phyloP scores from a whole-genome alignment of 1,140 invertebrate species.

The Aradophagus sp. region DNA sequence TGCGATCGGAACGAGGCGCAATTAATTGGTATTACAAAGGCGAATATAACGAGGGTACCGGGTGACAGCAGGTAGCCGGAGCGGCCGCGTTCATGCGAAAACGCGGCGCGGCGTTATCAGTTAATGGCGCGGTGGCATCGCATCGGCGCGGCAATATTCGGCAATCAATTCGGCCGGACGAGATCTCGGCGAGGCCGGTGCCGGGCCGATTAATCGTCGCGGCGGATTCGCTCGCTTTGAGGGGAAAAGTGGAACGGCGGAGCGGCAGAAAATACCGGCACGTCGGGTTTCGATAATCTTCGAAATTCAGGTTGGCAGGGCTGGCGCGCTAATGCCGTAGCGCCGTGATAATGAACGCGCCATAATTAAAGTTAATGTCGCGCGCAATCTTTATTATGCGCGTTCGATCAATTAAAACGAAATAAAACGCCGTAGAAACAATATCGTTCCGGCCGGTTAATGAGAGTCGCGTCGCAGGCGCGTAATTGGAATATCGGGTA shows the following conservation, averaged over 20 bases:
- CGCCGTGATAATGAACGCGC: conserved; percentile 35
- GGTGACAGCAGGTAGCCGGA: conserved; percentile 9
- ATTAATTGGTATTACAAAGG: conserved; percentile 45
- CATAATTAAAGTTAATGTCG: conserved; percentile 50
- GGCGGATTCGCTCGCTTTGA: conserved; percentile 23
- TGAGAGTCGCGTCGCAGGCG: conserved; percentile 9
- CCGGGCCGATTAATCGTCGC: conserved; percentile 39
- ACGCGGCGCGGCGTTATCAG: conserved; percentile 42
- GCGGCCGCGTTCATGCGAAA: conserved; percentile 16
- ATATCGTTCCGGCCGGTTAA: conserved; percentile 13
- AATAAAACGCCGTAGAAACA: conserved; percentile 30
- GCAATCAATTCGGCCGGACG: conserved; percentile 45
- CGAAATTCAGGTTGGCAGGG: conserved; percentile 42
- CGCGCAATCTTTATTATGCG: conserved; percentile 46
- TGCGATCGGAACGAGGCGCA: conserved; percentile 27
- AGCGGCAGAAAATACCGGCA: conserved; percentile 49
- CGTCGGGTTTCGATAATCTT: conserved; percentile 46
- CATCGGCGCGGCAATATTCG: conserved; percentile 36
- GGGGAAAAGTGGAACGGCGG: conserved; percentile 51
- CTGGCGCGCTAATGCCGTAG: conserved; percentile 12
- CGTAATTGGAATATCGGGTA: conserved; percentile 22
- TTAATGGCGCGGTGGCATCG: conserved; percentile 49
- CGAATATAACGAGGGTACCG: conserved; percentile 26
- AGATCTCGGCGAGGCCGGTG: conserved; percentile 31
- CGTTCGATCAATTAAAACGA: conserved; percentile 44